These are phyloP conservation scores for Rhizoglyphus robini DNA, from an alignment of 1,140 invertebrate species.

Conservation along the genomic window DNA sequence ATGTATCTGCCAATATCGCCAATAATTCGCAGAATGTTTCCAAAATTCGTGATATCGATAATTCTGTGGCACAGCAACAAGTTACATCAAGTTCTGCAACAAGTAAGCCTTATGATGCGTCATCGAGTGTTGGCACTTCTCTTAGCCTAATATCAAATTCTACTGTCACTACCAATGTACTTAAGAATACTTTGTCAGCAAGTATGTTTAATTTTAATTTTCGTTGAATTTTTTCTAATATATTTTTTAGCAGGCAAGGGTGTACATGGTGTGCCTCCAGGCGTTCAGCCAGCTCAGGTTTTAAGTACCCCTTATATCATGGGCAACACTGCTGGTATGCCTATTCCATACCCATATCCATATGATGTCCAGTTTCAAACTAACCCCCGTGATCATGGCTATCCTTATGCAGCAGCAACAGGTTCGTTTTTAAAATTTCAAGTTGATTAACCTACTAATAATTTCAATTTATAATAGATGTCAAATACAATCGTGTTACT, in stretches of 20 bases:
- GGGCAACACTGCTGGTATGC: neutral
- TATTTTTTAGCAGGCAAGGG: conserved; percentile 16
- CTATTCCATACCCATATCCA: neutral
- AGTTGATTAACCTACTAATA: neutral
- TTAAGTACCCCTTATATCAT: conserved; percentile 13
- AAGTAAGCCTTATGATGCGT: neutral
- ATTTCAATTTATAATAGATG: conserved; percentile 2
- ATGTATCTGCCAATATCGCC: neutral
- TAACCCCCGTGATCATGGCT: neutral
- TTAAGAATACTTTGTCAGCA: conserved; percentile 20
- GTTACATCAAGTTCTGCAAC: neutral
- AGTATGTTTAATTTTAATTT: neutral
- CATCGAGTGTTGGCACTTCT: neutral
- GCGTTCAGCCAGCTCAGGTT: conserved; percentile 1
- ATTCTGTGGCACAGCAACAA: neutral
- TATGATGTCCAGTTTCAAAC: conserved; percentile 9
- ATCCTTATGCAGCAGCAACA: neutral
- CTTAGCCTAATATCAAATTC: conserved; percentile 14
- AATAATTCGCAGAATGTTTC: neutral
- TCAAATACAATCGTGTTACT: conserved; percentile 13
- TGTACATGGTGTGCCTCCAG: conserved; percentile 14
- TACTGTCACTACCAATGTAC: conserved; percentile 15
- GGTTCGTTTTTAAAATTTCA: conserved; percentile 15
- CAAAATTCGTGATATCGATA: neutral
- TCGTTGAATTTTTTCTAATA: neutral